phyloP scores from a whole-genome alignment of 2,113 vertebrate genomes.

The Halcyon senegalensis region DNA sequence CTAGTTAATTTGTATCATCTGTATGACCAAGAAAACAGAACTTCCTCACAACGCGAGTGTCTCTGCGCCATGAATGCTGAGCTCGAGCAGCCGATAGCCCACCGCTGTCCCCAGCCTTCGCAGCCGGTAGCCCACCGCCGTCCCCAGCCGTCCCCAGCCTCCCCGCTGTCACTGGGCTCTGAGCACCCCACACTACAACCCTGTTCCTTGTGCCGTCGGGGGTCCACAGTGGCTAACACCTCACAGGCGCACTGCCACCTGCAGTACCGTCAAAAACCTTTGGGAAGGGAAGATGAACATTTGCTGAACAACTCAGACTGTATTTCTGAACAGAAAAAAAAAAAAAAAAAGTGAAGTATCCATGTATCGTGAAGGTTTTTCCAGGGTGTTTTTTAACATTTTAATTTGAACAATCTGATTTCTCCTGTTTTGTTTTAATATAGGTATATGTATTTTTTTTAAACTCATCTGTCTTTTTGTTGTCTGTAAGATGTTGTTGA shows the following conservation, averaged over 20 bases:
- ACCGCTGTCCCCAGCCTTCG: accelerated
- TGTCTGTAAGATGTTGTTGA: background rate
- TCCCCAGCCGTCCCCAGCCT: accelerated
- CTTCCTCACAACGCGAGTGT: accelerated
- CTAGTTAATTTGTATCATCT: background rate
- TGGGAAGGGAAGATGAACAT: background rate
- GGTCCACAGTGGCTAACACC: background rate
- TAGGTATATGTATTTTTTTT: background rate
- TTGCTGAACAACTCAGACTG: background rate
- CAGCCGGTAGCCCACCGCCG: too few species aligned
- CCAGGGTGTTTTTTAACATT: background rate
- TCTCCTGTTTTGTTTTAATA: background rate
- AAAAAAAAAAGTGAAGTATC: background rate
- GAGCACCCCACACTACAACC: background rate
- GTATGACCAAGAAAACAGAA: background rate
- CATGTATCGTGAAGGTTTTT: background rate
- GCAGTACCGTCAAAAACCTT: background rate
- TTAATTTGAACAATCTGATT: background rate
- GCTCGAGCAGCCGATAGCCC: background rate
- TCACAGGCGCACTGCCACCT: background rate
- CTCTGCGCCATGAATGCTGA: background rate
- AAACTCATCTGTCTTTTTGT: accelerated
- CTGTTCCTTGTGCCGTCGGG: background rate
- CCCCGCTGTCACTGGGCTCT: accelerated
- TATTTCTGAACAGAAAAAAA: background rate